Conservation (phyloP, 2,113 vertebrate genomes). For the Eira barbara region DNA sequence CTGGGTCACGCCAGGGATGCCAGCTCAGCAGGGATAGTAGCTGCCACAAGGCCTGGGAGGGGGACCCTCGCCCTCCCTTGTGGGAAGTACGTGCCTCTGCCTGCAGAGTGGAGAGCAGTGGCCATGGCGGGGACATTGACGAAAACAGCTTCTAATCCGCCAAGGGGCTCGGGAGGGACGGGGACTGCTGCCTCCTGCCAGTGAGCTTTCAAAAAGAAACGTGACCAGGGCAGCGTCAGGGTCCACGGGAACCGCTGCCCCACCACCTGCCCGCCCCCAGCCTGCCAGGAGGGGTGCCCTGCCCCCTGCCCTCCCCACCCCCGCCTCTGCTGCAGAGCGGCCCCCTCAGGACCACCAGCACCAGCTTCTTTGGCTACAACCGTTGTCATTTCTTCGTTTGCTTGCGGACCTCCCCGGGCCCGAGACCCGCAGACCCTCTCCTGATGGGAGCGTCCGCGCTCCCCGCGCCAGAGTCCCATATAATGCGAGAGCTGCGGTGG, state of each 20-base stretch:
- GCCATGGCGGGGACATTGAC: fast-evolving
- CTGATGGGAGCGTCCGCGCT: neutral
- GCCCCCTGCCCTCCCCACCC: neutral
- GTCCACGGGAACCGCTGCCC: neutral
- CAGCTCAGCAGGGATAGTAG: fast-evolving
- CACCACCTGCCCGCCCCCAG: neutral
- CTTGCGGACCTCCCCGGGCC: neutral
- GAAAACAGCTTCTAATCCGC: neutral
- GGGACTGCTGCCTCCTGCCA: neutral
- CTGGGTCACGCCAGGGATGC: neutral
- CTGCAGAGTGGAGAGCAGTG: neutral
- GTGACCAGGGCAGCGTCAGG: no score
- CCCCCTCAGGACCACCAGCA: neutral
- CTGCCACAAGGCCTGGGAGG: neutral
- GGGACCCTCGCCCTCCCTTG: neutral
- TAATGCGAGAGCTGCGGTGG: fast-evolving
- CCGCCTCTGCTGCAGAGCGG: neutral
- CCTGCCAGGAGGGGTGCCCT: neutral
- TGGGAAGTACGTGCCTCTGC: neutral
- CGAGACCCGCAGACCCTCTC: neutral
- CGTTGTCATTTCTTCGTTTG: neutral
- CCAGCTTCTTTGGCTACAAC: neutral
- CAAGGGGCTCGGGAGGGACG: neutral
- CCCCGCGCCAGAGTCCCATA: neutral
- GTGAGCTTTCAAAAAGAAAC: no score